Percentiles rank a stretch among this genome's conserved stretches.
Evolutionary conservation across 2,113 vertebrate species (phyloP).

Genomic region (Chascanopsetta lugubris): DNA sequence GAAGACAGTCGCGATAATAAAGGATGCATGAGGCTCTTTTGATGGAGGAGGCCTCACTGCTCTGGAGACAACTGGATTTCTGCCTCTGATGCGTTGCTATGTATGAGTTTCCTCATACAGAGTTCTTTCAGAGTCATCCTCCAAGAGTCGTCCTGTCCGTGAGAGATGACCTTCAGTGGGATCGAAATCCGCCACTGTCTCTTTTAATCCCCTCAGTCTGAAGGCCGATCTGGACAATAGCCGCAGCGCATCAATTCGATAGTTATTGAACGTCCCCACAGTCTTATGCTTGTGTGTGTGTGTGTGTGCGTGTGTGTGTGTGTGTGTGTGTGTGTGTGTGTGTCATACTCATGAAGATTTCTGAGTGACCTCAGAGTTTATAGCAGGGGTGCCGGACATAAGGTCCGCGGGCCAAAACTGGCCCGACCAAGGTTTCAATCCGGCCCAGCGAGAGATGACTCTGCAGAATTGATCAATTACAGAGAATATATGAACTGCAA

Average conservation of each 20-base stretch:
- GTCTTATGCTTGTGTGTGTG: neutral
- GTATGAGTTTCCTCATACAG: neutral
- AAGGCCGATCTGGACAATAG: constrained; percentile 32
- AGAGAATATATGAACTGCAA: too few relatives aligned
- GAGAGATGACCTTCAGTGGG: constrained; percentile 36
- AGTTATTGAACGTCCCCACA: constrained; percentile 21
- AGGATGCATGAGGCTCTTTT: too few relatives aligned
- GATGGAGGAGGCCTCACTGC: neutral
- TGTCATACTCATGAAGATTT: neutral
- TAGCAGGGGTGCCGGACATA: too few relatives aligned
- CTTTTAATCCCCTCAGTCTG: constrained; percentile 23
- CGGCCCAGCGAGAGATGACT: too few relatives aligned
- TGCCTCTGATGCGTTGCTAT: neutral
- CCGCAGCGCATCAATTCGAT: constrained; percentile 13
- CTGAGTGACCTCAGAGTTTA: neutral
- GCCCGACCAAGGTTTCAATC: too few relatives aligned
- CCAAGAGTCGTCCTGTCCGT: neutral
- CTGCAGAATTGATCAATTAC: too few relatives aligned
- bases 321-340: too few relatives aligned
- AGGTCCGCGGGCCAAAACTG: too few relatives aligned
- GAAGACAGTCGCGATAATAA: too few relatives aligned
- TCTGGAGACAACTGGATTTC: neutral
- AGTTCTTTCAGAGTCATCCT: neutral
- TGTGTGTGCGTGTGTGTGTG: neutral
- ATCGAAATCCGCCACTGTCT: constrained; percentile 27